Percentiles rank a stretch among this genome's conserved stretches.
phyloP scores from a whole-genome alignment of 2,797 vertebrate species.

The Capromys pilorides region DNA sequence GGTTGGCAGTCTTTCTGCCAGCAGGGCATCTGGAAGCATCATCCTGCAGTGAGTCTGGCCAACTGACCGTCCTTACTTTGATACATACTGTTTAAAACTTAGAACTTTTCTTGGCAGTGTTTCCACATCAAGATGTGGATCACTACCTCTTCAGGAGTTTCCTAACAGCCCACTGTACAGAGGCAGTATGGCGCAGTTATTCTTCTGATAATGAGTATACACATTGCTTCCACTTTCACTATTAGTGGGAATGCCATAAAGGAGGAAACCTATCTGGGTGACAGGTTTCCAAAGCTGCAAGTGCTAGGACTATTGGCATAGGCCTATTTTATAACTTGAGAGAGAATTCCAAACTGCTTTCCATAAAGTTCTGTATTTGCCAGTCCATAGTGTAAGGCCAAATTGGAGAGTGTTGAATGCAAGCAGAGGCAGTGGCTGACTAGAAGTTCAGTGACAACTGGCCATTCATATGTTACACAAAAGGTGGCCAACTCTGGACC shows the following conservation, averaged over 20 bases:
- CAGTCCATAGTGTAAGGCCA: neutral
- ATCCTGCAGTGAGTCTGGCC: neutral
- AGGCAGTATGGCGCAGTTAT: neutral
- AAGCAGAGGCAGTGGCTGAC: neutral
- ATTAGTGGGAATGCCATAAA: neutral
- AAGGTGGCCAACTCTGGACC: neutral
- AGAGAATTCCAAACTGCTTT: neutral
- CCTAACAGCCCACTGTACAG: no score
- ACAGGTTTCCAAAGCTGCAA: neutral
- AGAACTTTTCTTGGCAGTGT: neutral
- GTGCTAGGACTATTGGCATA: neutral
- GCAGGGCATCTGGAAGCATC: neutral
- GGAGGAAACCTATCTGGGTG: neutral
- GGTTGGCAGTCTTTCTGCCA: no score
- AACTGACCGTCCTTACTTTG: neutral
- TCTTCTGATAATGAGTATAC: neutral
- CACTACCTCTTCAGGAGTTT: neutral
- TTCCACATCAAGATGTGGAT: no score
- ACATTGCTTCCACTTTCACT: neutral
- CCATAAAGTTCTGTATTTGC: neutral
- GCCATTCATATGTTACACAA: neutral
- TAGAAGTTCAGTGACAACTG: neutral
- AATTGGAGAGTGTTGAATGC: neutral
- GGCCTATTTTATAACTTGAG: neutral
- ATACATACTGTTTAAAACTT: neutral